Percentiles rank a stretch among this genome's conserved stretches.
These are phyloP conservation scores for Microtus oregoni DNA, from an alignment of 2,113 vertebrate species.

Conservation along the genomic window DNA sequence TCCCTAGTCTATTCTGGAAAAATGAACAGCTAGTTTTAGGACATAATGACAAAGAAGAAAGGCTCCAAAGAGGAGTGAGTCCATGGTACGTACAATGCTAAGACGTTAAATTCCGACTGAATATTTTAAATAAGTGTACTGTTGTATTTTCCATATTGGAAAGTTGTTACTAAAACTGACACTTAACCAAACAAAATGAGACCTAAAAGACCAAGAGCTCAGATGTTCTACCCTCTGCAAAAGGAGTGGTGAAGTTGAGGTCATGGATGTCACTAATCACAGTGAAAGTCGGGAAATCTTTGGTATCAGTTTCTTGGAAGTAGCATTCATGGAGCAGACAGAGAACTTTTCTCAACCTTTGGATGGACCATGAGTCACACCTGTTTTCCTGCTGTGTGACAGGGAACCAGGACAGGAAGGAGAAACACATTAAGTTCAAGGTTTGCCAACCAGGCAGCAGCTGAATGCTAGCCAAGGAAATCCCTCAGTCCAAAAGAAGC, in stretches of 20 bases:
- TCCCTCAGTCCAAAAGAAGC: not conserved
- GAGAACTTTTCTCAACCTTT: not conserved
- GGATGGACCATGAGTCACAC: not conserved
- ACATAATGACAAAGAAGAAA: not conserved
- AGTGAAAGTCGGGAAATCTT: not conserved
- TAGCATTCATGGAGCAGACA: not conserved
- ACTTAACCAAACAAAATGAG: not conserved
- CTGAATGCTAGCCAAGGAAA: not conserved
- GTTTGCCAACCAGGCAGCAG: not conserved
- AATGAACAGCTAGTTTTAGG: not conserved
- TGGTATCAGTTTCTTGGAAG: not conserved
- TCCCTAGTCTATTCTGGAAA: not conserved
- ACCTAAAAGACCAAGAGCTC: not conserved
- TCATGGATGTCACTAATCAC: not conserved
- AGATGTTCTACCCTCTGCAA: not conserved
- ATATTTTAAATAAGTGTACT: not conserved
- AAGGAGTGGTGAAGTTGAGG: not conserved
- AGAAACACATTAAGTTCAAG: not conserved
- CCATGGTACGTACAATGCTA: fast-evolving
- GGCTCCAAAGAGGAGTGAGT: not conserved
- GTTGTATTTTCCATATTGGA: not conserved
- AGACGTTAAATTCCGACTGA: not conserved
- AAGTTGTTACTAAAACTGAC: not conserved
- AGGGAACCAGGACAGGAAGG: not conserved
- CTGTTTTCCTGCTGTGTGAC: not conserved